phyloP scores from a whole-genome alignment of 1,140 invertebrate species.

The Amphibalanus amphitrite region DNA sequence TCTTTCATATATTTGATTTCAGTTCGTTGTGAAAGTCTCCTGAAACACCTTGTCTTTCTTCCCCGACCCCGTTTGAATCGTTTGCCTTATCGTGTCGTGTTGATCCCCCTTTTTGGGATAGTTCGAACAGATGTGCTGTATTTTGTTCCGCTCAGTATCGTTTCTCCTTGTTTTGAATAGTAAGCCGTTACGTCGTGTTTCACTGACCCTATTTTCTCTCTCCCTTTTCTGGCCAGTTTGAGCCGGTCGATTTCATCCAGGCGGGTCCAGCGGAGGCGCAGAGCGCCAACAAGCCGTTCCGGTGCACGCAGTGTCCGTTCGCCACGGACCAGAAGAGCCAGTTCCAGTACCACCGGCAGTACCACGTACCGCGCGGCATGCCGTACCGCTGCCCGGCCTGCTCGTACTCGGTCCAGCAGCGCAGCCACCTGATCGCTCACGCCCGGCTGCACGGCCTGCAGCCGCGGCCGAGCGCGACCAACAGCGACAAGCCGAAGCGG shows the following conservation, averaged over 20 bases:
- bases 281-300: constrained; percentile 3
- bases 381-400: constrained; percentile 61
- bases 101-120: no score
- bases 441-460: constrained; percentile 48
- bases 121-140: no score
- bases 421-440: constrained; percentile 58
- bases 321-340: constrained; percentile 66
- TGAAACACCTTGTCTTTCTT: no score
- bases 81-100: no score
- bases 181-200: no score
- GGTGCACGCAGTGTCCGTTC: constrained; percentile 53
- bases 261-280: not conserved
- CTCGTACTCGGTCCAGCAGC: constrained; percentile 61
- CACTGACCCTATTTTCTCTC: not conserved
- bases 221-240: not conserved
- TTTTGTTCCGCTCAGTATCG: no score
- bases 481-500: constrained; percentile 10
- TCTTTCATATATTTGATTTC: no score
- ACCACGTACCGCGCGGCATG: constrained; percentile 50
- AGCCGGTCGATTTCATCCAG: constrained; percentile 3
- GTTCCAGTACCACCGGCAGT: constrained; percentile 65
- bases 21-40: no score
- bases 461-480: constrained; percentile 8
- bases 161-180: no score
- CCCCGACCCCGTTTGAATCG: no score